These are phyloP conservation scores for Argyrosomus japonicus DNA, from an alignment of 2,113 vertebrate species.

Conservation along the genomic window DNA sequence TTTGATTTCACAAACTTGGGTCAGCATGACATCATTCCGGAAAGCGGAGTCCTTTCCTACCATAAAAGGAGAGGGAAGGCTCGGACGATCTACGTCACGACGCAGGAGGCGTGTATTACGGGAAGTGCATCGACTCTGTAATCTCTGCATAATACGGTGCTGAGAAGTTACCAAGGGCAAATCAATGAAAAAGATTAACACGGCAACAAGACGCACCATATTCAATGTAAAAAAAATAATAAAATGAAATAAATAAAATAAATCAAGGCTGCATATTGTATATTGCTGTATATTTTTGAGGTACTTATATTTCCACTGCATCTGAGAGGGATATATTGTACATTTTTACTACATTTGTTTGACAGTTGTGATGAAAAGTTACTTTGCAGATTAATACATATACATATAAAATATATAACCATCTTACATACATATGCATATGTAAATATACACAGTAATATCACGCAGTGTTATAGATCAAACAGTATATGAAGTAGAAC, in stretches of 20 bases:
- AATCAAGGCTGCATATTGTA: background rate
- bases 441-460: background rate
- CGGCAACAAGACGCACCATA: background rate
- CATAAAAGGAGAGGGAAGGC: slow-evolving; percentile 78
- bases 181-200: slow-evolving; percentile 17
- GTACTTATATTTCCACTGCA: background rate
- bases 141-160: slow-evolving; percentile 39
- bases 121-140: slow-evolving; percentile 74
- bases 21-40: slow-evolving; percentile 81
- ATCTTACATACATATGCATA: no score
- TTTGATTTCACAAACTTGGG: slow-evolving; percentile 54
- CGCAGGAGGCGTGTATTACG: slow-evolving; percentile 76
- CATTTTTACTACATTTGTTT: background rate
- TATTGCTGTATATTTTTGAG: background rate
- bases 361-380: background rate
- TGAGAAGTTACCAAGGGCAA: slow-evolving; percentile 29
- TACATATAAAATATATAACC: background rate
- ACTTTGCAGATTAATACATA: background rate
- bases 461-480: background rate
- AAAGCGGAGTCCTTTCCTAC: slow-evolving; percentile 67
- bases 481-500: background rate
- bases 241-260: background rate
- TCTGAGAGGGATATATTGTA: background rate
- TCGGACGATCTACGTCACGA: slow-evolving; percentile 80
- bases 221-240: background rate